Percentiles rank a stretch among this genome's conserved stretches.
Evolutionary conservation across 2,113 vertebrate species (phyloP).

Genomic region (Cephalopterus ornatus): DNA sequence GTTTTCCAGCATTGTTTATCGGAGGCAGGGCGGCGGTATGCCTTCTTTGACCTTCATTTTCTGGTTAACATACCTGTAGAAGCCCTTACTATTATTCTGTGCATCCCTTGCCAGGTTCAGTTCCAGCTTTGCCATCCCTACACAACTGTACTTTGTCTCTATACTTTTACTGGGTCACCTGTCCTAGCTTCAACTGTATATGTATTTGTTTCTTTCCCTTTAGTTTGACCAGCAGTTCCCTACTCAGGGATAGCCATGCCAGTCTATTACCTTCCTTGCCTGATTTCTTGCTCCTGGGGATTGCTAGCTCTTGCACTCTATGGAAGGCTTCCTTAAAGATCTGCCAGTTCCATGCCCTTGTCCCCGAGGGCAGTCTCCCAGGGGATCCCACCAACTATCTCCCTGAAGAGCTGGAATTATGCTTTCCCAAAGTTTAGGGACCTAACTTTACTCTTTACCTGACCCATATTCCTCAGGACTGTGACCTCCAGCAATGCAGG

Average conservation of each 20-base stretch:
- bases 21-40: neutral
- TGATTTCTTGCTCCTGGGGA: neutral
- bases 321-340: neutral
- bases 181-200: neutral
- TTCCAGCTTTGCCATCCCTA: neutral
- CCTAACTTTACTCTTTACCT: neutral
- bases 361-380: neutral
- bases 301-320: neutral
- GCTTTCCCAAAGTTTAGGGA: neutral
- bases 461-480: neutral
- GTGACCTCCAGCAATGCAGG: neutral
- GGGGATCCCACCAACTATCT: neutral
- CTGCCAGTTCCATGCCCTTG: neutral
- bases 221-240: neutral
- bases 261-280: neutral
- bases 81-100: neutral
- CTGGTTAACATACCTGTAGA: neutral
- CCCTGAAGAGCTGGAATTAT: neutral
- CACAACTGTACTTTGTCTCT: neutral
- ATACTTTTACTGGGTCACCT: no score
- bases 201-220: neutral
- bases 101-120: neutral
- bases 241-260: neutral
- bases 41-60: neutral
- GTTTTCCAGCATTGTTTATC: neutral